Conservation (phyloP, 2,797 vertebrate genomes). For the Podarcis lilfordi region DNA sequence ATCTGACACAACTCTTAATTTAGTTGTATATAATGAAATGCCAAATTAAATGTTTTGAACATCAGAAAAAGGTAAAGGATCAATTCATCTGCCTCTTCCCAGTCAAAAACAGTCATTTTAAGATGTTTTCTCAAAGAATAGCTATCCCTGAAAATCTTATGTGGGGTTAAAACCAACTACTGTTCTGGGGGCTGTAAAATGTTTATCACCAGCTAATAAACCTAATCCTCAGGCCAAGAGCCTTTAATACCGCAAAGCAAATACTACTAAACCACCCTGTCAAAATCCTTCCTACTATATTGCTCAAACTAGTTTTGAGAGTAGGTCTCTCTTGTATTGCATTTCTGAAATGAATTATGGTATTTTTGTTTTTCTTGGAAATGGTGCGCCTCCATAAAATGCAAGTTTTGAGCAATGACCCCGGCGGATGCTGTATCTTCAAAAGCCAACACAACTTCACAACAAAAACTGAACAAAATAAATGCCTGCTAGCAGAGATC, state of each 20-base stretch:
- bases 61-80: not conserved
- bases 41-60: not conserved
- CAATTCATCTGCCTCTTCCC: not conserved
- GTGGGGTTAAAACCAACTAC: conserved; percentile 13
- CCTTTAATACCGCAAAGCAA: not conserved
- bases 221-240: not conserved
- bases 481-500: not conserved
- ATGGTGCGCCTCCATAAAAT: conserved; percentile 24
- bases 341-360: conserved; percentile 33
- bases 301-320: conserved; percentile 10
- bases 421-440: not conserved
- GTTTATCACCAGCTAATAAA: conserved; percentile 37
- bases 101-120: not conserved
- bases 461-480: conserved; percentile 5
- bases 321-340: conserved; percentile 24
- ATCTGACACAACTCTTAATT: not conserved
- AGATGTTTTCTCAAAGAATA: not conserved
- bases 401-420: conserved; percentile 13
- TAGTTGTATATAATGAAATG: not conserved
- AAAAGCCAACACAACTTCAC: conserved; percentile 41
- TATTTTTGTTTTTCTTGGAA: not conserved
- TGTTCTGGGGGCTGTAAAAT: conserved; percentile 33
- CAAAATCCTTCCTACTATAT: conserved; percentile 26
- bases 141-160: not conserved
- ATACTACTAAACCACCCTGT: conserved; percentile 34